Evolutionary conservation across 2,797 vertebrate genomes (phyloP).

Genomic region (Sebastes kiyomatsui): DNA sequence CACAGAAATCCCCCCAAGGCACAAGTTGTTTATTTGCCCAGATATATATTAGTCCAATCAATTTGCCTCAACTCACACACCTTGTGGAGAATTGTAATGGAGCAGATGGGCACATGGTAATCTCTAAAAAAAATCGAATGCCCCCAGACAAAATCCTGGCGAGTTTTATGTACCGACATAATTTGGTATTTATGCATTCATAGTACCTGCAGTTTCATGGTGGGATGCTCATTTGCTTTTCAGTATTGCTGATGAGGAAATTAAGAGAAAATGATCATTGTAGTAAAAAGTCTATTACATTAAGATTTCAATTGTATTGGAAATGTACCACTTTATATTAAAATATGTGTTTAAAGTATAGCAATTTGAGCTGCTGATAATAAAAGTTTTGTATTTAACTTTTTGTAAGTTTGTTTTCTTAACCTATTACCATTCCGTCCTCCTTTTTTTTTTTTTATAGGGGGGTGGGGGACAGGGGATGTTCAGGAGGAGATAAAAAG

Average conservation of each 20-base stretch:
- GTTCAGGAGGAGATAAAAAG: no score
- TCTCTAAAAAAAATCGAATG: constrained; percentile 38
- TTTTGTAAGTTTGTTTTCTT: background rate
- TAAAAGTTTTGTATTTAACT: background rate
- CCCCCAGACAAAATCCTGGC: constrained; percentile 51
- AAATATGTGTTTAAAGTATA: background rate
- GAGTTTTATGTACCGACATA: constrained; percentile 42
- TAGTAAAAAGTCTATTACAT: background rate
- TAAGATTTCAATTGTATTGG: background rate
- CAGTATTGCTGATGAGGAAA: constrained; percentile 29
- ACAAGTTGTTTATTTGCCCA: constrained; percentile 81
- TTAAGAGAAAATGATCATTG: constrained; percentile 12
- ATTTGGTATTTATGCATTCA: constrained; percentile 59
- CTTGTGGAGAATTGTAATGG: constrained; percentile 75
- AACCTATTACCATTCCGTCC: no score
- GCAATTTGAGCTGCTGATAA: background rate
- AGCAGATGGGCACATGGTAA: constrained; percentile 63
- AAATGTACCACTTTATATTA: background rate
- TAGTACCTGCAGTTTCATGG: constrained; percentile 33
- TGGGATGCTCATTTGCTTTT: constrained; percentile 38
- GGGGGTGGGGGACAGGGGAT: no score
- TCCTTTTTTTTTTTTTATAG: no score
- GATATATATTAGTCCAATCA: constrained; percentile 82
- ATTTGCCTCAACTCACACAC: constrained; percentile 73
- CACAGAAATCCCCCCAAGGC: constrained; percentile 73